Evolutionary conservation across 2,888 invertebrate genomes (phyloP).

Genomic region (Drosophila atripex): DNA sequence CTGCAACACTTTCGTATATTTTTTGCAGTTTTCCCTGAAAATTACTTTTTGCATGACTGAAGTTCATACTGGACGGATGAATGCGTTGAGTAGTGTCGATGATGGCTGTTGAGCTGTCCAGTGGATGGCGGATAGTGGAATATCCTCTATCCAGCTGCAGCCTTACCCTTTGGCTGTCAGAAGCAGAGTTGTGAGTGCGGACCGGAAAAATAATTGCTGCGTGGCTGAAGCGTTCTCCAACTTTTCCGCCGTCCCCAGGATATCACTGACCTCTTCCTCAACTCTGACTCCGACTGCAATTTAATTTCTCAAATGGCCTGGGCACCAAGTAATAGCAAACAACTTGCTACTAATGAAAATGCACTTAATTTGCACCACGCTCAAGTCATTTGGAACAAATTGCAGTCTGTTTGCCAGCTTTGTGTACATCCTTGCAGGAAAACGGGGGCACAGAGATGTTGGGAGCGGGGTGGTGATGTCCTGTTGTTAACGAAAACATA

Average conservation of each 20-base stretch:
- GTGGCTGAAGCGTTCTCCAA: conserved; percentile 14
- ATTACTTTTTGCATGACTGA: conserved; percentile 35
- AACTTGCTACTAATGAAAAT: conserved; percentile 74
- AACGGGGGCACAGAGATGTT: not conserved
- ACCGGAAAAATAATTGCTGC: conserved; percentile 38
- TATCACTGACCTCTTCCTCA: not conserved
- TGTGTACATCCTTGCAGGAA: not conserved
- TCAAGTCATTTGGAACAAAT: conserved; percentile 67
- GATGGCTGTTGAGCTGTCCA: conserved; percentile 11
- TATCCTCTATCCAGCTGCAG: not conserved
- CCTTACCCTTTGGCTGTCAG: not conserved
- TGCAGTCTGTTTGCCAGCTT: conserved; percentile 38
- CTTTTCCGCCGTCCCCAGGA: not conserved
- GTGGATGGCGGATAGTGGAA: conserved; percentile 8
- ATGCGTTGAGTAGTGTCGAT: conserved; percentile 23
- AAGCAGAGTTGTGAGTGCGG: conserved; percentile 7
- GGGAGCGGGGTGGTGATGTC: conserved; percentile 1
- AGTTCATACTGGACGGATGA: conserved; percentile 41
- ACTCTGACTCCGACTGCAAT: conserved; percentile 46
- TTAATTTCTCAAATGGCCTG: conserved; percentile 71
- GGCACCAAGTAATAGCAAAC: conserved; percentile 43
- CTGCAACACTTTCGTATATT: not conserved
- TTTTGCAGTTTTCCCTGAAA: conserved; percentile 1
- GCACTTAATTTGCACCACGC: conserved; percentile 68
- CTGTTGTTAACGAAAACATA: conserved; percentile 43